These are phyloP conservation scores for Rattus rattus DNA, from an alignment of 2,113 vertebrate genomes.

Conservation along the genomic window DNA sequence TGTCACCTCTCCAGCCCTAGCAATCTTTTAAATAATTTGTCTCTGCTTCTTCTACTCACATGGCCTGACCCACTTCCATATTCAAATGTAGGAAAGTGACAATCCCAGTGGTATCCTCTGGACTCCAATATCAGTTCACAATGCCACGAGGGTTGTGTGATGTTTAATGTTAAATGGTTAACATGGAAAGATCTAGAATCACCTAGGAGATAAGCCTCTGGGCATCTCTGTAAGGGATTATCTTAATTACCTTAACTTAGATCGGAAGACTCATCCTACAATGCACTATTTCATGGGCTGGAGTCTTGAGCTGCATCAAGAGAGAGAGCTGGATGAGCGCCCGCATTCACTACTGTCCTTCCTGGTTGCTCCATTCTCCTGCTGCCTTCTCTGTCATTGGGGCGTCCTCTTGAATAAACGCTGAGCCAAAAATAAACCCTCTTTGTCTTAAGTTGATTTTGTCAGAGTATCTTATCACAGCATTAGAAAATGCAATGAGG, in stretches of 20 bases:
- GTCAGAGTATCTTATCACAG: neutral
- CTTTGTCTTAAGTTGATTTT: neutral
- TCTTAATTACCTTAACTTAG: neutral
- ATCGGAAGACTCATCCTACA: neutral
- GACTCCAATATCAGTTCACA: neutral
- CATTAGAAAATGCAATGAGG: neutral
- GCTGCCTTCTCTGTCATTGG: neutral
- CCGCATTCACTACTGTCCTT: neutral
- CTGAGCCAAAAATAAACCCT: neutral
- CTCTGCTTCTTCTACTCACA: neutral
- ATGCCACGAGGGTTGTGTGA: neutral
- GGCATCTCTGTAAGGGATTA: neutral
- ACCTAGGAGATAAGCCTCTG: too few relatives aligned
- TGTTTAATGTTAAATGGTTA: neutral
- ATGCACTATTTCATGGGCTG: too few relatives aligned
- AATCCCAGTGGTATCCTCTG: neutral
- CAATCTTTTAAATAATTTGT: neutral
- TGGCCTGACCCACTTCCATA: too few relatives aligned
- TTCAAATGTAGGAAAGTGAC: neutral
- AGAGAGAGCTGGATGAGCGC: neutral
- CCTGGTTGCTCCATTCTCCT: neutral
- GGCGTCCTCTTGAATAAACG: neutral
- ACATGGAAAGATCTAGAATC: neutral
- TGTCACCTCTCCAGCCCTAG: neutral
- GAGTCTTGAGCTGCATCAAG: neutral